Base-by-base conservation (phyloP, 2,113 vertebrate species). In the Phodopus roborovskii region DNA sequence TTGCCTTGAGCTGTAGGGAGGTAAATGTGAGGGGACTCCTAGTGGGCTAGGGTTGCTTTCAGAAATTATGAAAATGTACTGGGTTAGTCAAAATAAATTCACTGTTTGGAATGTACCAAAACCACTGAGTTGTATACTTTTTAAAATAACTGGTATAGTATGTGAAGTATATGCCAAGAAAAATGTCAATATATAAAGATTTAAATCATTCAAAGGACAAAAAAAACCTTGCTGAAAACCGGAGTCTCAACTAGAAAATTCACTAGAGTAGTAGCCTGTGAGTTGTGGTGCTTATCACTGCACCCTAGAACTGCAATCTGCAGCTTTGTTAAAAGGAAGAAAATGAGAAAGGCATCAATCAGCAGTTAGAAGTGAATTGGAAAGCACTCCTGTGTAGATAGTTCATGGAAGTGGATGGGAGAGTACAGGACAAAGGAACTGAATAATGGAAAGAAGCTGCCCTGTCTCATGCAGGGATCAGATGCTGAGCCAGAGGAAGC, bases 381-480 rank as follows among this genome's bases (percentile, higher is more conserved):
- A 28, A 73, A 33, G n/a, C 42, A 62, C 9, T 33, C 53, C n/a
- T 73, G 75, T 71, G 26, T 60, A 28, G 45, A 53, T 9, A 16
- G 24, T 91, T 50, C 10, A 8, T 85, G 28, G 19, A 50, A 56
- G 68, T 50, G 45, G 15, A 12, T 15, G 9, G 42, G 15, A 77
- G 4, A 13, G 33, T 15, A 11, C 0, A n/a, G 42, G n/a, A 45
- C 28, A 89, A 19, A 77, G 39, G 19, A 45, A 50, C 0, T 0
- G 16, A 70, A 42, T 16, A 50, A 64, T 13, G 56, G 75, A 68
- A 50, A 58, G 19, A 36, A 50, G 56, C 28, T 19, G 42, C n/a
- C 15, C 36, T 13, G 19, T 53, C 53, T 73, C 30, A 58, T 42
- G 74, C 92, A 86, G 33, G 26, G 26, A 81, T 62, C 17, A 13